Evolutionary conservation across 1,140 invertebrate species (phyloP).

Genomic region (Drosophila quadrilineata): DNA sequence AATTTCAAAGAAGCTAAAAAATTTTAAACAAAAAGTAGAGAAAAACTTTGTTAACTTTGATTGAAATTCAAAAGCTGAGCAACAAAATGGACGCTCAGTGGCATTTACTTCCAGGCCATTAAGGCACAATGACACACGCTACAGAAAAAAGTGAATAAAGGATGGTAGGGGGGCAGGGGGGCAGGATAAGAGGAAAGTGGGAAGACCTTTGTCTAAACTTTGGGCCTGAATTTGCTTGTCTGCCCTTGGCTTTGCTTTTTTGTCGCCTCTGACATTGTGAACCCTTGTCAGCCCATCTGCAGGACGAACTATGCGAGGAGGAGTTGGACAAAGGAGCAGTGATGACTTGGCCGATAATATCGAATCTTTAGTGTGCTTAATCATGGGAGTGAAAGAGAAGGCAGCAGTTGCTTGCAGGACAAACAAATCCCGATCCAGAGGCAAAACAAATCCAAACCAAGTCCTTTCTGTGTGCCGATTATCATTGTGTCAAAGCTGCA

Average conservation of each 20-base stretch:
- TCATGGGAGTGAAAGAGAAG: slow-evolving; percentile 7
- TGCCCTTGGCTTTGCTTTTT: slow-evolving; percentile 35
- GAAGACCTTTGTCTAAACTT: slow-evolving; percentile 39
- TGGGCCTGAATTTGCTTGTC: slow-evolving; percentile 26
- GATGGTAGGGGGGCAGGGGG: neutral
- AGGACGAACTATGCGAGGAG: neutral
- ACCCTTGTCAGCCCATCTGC: slow-evolving; percentile 27
- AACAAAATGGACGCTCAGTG: slow-evolving; percentile 26
- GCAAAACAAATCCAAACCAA: slow-evolving; percentile 13
- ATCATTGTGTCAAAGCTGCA: slow-evolving; percentile 31
- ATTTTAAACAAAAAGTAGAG: slow-evolving; percentile 5
- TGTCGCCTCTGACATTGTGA: slow-evolving; percentile 27
- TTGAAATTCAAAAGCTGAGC: slow-evolving; percentile 33
- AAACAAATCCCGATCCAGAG: no score
- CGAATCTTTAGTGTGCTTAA: slow-evolving; percentile 27
- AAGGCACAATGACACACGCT: slow-evolving; percentile 42
- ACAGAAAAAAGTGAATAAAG: neutral
- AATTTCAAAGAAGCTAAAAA: slow-evolving; percentile 12
- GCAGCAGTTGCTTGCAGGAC: neutral
- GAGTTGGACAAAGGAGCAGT: no score
- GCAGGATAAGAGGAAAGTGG: neutral
- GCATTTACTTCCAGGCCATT: slow-evolving; percentile 49
- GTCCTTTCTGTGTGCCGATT: slow-evolving; percentile 23
- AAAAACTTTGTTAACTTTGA: slow-evolving; percentile 33
- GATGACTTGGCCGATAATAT: slow-evolving; percentile 36